Base-by-base conservation (phyloP, 2,797 vertebrate genomes). In the Amniataba percoides region DNA sequence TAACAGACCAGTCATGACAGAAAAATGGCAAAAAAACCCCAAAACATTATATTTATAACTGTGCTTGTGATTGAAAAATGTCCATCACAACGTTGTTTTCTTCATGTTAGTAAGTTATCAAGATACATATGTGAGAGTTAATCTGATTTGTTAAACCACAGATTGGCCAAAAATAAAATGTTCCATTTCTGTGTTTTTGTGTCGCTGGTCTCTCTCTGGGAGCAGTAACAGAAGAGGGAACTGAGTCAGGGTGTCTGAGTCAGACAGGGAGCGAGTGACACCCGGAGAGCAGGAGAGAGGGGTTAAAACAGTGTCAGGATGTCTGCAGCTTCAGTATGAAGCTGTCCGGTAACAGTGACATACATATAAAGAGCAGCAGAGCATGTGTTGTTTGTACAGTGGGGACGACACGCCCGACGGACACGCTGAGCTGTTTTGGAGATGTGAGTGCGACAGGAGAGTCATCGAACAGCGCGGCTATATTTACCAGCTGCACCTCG, bases 401-500 rank as follows among this genome's bases (percentile, higher is more conserved):
- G 27, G 62, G 39, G 72, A 73, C 42, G 34, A 53, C 63, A 40
- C 58, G 43, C 19, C 56, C n/a, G 55, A 53, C 51, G 42, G 53
- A 51, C 49, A 56, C 12, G 18, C 42, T n/a, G 56, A 45, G 72
- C 71, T 71, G 48, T 34, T 55, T 6, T 23, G 11, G 75, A 84
- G 66, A 68, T 62, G 78, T 78, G 77, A 53, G 43, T 43, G 43
- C 45, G 85, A 65, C 19, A 42, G 84, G 51, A 52, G 56, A 55
- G 74, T 70, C 63, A 34, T 83, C 78, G 76, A 21, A 79, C 71
- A 15, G 81, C 16, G 1, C 65, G 91, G 94, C 95, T 96, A 95
- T 95, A 96, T 95, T 96, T 95, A 97, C 93, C 93, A 74, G 0
- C 31, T 40, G 15, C 42, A 14, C 51, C 21, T 74, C 73, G 79